phyloP scores from a whole-genome alignment of 2,888 invertebrate genomes.

The Polyommatus iphigenia region DNA sequence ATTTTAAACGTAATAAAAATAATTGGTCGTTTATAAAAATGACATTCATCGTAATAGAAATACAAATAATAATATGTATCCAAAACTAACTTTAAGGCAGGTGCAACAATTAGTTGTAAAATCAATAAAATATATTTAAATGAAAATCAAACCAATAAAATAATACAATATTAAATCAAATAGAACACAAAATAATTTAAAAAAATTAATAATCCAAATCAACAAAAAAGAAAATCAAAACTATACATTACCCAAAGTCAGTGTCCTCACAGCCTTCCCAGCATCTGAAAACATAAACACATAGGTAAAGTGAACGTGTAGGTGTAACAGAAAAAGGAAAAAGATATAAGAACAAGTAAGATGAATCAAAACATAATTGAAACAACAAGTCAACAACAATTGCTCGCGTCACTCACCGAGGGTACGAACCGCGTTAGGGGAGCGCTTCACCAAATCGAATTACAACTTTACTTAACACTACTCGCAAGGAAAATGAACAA shows the following conservation, averaged over 20 bases:
- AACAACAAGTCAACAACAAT: conserved; percentile 74
- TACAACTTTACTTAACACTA: conserved; percentile 49
- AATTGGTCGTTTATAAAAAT: too few relatives aligned
- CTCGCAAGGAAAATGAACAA: conserved; percentile 33
- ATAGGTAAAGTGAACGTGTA: conserved; percentile 33
- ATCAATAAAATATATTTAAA: too few relatives aligned
- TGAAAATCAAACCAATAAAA: too few relatives aligned
- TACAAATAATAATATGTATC: too few relatives aligned
- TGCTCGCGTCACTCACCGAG: conserved; percentile 62
- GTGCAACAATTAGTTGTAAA: too few relatives aligned
- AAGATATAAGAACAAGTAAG: conserved; percentile 46
- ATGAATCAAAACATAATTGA: conserved; percentile 65
- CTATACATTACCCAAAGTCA: conserved; percentile 54
- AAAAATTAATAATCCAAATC: conserved; percentile 32
- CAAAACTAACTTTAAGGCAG: too few relatives aligned
- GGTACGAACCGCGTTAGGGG: conserved; percentile 61
- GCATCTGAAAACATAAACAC: conserved; percentile 54
- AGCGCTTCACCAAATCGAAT: conserved; percentile 64
- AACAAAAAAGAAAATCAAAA: conserved; percentile 33
- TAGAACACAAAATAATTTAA: neutral
- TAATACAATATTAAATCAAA: too few relatives aligned
- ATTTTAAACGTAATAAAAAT: too few relatives aligned
- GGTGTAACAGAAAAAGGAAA: conserved; percentile 8
- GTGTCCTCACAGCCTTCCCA: conserved; percentile 30
- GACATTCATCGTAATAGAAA: too few relatives aligned